Evolutionary conservation across 92 coral and sea anemone species (phyloP).

Genomic region (Nematostella vectensis): DNA sequence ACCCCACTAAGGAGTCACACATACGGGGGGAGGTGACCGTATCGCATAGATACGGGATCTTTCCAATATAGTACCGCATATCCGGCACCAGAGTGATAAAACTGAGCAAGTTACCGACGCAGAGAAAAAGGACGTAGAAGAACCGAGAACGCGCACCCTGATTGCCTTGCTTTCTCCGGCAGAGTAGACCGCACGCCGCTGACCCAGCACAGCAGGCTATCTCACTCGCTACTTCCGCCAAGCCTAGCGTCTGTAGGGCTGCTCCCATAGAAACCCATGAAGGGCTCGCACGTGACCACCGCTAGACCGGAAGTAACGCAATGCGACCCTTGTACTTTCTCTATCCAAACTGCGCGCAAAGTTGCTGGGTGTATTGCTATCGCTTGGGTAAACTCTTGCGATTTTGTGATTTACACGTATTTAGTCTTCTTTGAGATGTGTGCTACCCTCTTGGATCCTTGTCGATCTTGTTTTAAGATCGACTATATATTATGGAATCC

Average conservation of each 20-base stretch:
- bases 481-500: too few species aligned
- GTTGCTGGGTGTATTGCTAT: too few species aligned
- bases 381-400: too few species aligned
- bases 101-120: constrained; percentile 57
- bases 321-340: not conserved
- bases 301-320: constrained; percentile 16
- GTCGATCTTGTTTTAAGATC: too few species aligned
- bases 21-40: constrained; percentile 54
- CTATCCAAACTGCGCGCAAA: not conserved
- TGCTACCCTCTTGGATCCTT: too few species aligned
- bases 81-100: constrained; percentile 78
- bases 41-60: constrained; percentile 88
- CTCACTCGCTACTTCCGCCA: constrained; percentile 98
- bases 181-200: constrained; percentile 77
- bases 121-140: constrained; percentile 57
- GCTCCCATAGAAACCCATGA: constrained; percentile 99
- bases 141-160: constrained; percentile 74
- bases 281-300: constrained; percentile 40
- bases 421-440: too few species aligned
- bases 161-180: constrained; percentile 54
- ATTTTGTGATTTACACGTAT: too few species aligned
- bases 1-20: constrained; percentile 88
- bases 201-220: constrained; percentile 98
- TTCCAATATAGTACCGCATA: constrained; percentile 62
- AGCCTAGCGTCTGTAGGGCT: constrained; percentile 96